Percentiles rank a stretch among this genome's conserved stretches.
Conservation (phyloP, 1,140 invertebrate genomes). For the Zaprionus vittiger region DNA sequence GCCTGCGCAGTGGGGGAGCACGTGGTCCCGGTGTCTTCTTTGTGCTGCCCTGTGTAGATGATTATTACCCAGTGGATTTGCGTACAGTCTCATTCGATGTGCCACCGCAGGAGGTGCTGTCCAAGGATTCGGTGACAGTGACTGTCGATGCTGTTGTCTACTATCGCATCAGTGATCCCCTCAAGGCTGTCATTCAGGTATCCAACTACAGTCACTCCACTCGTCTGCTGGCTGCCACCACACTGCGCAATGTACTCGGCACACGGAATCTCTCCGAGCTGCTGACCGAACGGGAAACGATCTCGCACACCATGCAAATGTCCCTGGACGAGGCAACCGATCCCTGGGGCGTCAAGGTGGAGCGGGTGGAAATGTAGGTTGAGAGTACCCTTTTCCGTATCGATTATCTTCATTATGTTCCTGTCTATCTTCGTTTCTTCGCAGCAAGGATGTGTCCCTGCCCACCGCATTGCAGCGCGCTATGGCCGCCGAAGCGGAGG, state of each 20-base stretch:
- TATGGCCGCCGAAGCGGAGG: conserved; percentile 95
- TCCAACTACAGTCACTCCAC: conserved; percentile 93
- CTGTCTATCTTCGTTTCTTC: neutral
- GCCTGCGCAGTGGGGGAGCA: conserved; percentile 86
- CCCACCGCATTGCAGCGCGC: conserved; percentile 93
- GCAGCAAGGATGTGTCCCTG: conserved; percentile 94
- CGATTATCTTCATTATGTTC: no score
- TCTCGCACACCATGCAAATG: conserved; percentile 86
- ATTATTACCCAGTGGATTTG: conserved; percentile 94
- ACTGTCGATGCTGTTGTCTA: conserved; percentile 97
- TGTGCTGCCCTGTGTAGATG: conserved; percentile 95
- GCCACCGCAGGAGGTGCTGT: conserved; percentile 90
- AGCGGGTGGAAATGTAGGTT: conserved; percentile 96
- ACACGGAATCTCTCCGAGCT: conserved; percentile 92
- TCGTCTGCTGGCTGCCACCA: conserved; percentile 93
- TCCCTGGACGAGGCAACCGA: conserved; percentile 92
- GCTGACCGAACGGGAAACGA: conserved; percentile 93
- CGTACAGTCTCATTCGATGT: conserved; percentile 88
- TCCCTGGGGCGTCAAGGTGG: conserved; percentile 98
- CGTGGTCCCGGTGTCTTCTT: conserved; percentile 94
- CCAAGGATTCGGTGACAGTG: conserved; percentile 96
- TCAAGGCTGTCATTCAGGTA: conserved; percentile 92
- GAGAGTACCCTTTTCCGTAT: neutral
- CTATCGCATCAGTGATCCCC: conserved; percentile 91
- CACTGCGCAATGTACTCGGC: conserved; percentile 95